Conservation (phyloP, 64 coral and sea anemone species). For the Stichodactyla helianthus region DNA sequence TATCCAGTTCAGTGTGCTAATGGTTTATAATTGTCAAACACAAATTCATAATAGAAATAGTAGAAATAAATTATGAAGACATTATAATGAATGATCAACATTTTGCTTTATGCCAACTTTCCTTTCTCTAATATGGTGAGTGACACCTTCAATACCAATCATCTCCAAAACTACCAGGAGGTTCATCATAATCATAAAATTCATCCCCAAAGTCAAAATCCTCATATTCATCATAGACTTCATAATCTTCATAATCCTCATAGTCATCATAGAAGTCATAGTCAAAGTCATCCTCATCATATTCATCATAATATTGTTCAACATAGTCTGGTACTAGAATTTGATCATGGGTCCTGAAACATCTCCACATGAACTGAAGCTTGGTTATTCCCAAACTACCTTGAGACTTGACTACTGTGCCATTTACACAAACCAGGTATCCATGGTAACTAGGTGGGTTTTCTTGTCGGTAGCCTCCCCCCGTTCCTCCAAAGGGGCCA, state of each 20-base stretch:
- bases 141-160: not conserved
- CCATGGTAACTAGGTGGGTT: slow-evolving; percentile 34
- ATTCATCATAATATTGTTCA: not conserved
- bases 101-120: no score
- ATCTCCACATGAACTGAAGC: slow-evolving; percentile 70
- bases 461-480: slow-evolving; percentile 35
- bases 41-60: no score
- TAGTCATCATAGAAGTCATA: slow-evolving; percentile 29
- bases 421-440: slow-evolving; percentile 54
- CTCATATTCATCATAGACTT: slow-evolving; percentile 5
- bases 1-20: not conserved
- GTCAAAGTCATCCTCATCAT: slow-evolving; percentile 12
- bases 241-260: slow-evolving; percentile 25
- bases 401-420: slow-evolving; percentile 54
- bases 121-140: no score
- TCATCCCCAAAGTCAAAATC: slow-evolving; percentile 16
- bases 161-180: not conserved
- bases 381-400: slow-evolving; percentile 72
- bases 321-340: not conserved
- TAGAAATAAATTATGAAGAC: no score
- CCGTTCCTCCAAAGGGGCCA: slow-evolving; percentile 68
- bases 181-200: not conserved
- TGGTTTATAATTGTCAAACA: no score
- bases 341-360: slow-evolving; percentile 36
- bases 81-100: no score